Percentiles rank a stretch among this genome's conserved stretches.
Conservation (phyloP, 2,113 vertebrate genomes). For the Pelobates fuscus region DNA sequence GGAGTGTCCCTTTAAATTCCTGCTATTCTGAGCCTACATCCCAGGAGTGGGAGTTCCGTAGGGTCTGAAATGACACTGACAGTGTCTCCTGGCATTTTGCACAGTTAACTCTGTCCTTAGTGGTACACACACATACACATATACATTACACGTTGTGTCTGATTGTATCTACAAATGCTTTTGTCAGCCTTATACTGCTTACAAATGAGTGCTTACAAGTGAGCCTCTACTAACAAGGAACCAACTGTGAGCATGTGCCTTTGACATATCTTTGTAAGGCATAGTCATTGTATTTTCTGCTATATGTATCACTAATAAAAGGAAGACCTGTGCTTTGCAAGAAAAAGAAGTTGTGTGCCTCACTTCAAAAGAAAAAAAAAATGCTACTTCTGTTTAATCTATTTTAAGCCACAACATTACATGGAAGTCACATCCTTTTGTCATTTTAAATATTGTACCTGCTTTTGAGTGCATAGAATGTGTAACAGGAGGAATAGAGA, state of each 20-base stretch:
- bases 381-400: constrained; percentile 29
- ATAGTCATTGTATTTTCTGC: constrained; percentile 46
- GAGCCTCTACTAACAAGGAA: constrained; percentile 37
- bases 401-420: constrained; percentile 18
- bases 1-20: no score
- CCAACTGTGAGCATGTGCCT: constrained; percentile 36
- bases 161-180: constrained; percentile 35
- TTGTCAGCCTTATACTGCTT: constrained; percentile 32
- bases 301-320: constrained; percentile 43
- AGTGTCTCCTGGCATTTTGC: no score
- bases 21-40: no score
- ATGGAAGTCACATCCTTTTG: constrained; percentile 21
- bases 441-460: not conserved
- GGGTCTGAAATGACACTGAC: no score
- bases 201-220: constrained; percentile 34
- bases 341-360: constrained; percentile 18
- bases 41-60: no score
- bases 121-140: not conserved
- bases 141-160: not conserved
- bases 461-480: not conserved
- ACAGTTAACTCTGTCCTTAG: no score
- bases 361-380: constrained; percentile 23
- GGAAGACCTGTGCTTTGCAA: constrained; percentile 30
- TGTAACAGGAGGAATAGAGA: no score
- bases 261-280: constrained; percentile 44